phyloP scores from a whole-genome alignment of 1,140 invertebrate genomes.

The Medauroidea extradentata region DNA sequence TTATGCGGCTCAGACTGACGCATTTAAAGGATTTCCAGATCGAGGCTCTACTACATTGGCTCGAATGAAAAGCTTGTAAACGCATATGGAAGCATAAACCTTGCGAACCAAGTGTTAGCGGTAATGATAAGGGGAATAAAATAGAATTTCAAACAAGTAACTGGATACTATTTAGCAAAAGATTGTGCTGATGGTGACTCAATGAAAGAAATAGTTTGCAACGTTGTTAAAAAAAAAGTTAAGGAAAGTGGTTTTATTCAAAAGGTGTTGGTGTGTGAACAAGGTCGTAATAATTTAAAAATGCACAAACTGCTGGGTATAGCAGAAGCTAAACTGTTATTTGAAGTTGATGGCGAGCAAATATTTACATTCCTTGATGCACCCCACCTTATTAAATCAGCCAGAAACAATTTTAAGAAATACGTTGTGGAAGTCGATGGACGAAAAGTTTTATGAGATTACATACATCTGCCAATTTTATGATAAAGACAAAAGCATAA shows the following conservation, averaged over 20 bases:
- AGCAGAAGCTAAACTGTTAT: not conserved
- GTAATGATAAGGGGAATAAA: constrained; percentile 1
- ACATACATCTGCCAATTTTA: no score
- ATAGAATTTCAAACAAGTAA: no score
- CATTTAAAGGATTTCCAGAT: not conserved
- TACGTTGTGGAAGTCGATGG: no score
- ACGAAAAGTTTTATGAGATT: no score
- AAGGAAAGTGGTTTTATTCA: constrained; percentile 1
- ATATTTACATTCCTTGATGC: no score
- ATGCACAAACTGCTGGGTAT: not conserved
- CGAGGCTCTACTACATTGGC: not conserved
- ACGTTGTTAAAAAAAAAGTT: not conserved
- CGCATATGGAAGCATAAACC: not conserved
- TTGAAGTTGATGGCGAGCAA: no score
- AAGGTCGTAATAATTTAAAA: not conserved
- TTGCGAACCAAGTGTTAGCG: not conserved
- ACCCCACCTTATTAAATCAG: no score
- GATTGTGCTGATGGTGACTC: not conserved
- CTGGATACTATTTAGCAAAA: not conserved
- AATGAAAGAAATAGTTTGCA: not conserved
- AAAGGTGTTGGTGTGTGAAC: constrained; percentile 1
- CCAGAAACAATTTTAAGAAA: no score
- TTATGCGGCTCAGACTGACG: not conserved
- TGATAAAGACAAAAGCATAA: no score
- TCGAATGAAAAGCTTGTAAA: not conserved